Evolutionary conservation across 2,888 invertebrate species (phyloP), one percentile per base, ranked within the genome.

Genomic region (Diplazon laetatorius): DNA sequence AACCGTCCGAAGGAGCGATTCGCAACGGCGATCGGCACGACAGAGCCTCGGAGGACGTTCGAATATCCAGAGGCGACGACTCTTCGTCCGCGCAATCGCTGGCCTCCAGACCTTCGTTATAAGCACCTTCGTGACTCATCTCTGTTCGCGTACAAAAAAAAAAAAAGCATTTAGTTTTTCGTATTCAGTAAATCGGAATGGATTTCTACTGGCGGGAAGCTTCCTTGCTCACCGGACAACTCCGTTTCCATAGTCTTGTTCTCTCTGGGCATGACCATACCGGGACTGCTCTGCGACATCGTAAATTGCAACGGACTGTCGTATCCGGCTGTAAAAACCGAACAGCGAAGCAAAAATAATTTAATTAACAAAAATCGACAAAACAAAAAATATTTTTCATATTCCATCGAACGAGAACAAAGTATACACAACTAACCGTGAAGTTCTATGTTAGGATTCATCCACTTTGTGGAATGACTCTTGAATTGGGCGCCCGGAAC

Each of bases 281-380:
- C 96, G 39, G 96, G 95, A 92, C 96, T 96, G 86, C 95, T 95
- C 85, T 94, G 94, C 46, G 95, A 94, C 93, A 96, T 95, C 86
- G 95, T 95, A 91, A 95, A 97, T 92, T 97, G 96, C 93, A 97
- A 93, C 83, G 97, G 96, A 70, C 97, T 96, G 92, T 97, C 97
- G 91, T 97, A 97, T 88, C 95, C 95, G 95, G 90, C 30, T 10
- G 12, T 73, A 82, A 22, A 57, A 85, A 79, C 82, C 70, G 35
- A 86, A 89, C 85, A 88, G 90, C 3, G 18, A n/a, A n/a, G 4
- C 1, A 42, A 2, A 3, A 42, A 42, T 42, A n/a, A 30, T 5
- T 5, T 6, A 30, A 30, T 88, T 76, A 89, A 87, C 85, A 87
- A 87, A 88, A 89, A 50, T 1, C 9, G 1, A 52, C 42, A 62